Percentiles rank a stretch among this genome's conserved stretches.
Conservation (phyloP, 2,797 vertebrate species). For the Gobio occitaniae region DNA sequence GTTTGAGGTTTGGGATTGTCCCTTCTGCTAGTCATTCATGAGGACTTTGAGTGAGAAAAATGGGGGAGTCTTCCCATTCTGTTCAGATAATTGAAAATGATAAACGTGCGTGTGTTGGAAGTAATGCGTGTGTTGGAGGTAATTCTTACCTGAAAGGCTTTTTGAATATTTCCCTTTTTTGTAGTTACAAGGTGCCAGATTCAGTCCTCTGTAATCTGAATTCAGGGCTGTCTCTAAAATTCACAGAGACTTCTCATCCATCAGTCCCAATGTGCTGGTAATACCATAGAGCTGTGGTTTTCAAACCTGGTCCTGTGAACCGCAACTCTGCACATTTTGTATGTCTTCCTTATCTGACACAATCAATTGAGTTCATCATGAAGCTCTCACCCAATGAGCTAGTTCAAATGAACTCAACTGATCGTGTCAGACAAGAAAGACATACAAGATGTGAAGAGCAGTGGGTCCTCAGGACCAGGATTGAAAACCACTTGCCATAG, state of each 20-base stretch:
- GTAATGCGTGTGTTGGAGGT: conserved; percentile 52
- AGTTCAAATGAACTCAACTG: no score
- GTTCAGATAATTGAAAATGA: conserved; percentile 64
- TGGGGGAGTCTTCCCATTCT: conserved; percentile 40
- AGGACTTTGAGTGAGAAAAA: conserved; percentile 45
- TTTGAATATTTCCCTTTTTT: conserved; percentile 51
- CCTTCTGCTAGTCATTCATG: conserved; percentile 32
- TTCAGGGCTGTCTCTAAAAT: conserved; percentile 10
- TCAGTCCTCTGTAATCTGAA: conserved; percentile 51
- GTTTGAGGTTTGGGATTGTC: conserved; percentile 23
- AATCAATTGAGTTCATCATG: neutral
- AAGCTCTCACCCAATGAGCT: neutral
- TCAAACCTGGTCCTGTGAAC: neutral
- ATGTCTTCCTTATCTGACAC: neutral
- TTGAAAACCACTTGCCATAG: neutral
- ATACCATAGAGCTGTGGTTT: neutral
- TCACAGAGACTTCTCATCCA: neutral
- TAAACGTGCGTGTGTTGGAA: conserved; percentile 37
- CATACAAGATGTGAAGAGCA: neutral
- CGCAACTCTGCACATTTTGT: neutral
- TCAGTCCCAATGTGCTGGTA: neutral
- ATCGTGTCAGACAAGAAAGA: neutral
- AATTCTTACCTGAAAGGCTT: conserved; percentile 54
- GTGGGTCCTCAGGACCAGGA: neutral
- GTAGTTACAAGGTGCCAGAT: conserved; percentile 65